Percentiles rank a stretch among this genome's conserved stretches.
These are phyloP conservation scores for Plecotus auritus DNA, from an alignment of 2,113 vertebrate genomes.

Conservation along the genomic window DNA sequence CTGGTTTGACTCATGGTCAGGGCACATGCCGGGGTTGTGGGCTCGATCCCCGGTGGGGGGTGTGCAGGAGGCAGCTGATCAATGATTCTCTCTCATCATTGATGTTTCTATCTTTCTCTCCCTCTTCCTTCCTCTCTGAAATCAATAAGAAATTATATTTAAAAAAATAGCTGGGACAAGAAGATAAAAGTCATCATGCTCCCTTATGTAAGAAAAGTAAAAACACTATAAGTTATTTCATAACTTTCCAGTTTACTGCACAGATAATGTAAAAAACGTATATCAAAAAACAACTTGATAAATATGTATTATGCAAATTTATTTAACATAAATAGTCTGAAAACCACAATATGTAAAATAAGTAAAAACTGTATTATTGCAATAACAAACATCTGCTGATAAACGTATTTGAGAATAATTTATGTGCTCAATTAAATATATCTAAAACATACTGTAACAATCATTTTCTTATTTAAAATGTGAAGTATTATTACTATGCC, in stretches of 20 bases:
- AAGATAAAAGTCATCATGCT: background rate
- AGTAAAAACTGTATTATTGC: background rate
- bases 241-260: background rate
- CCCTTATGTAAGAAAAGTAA: background rate
- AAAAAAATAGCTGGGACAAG: background rate
- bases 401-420: background rate
- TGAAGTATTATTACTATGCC: background rate
- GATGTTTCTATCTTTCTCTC: no score
- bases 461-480: slow-evolving; percentile 36
- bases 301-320: background rate
- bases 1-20: no score
- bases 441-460: background rate
- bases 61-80: no score
- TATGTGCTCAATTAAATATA: background rate
- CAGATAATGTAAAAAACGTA: background rate
- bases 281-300: background rate
- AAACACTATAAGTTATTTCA: background rate
- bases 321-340: background rate
- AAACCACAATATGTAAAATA: background rate
- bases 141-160: no score
- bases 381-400: background rate
- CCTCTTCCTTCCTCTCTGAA: no score
- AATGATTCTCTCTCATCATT: no score
- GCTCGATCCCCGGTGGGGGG: no score
- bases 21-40: no score